Evolutionary conservation across 2,113 vertebrate genomes (phyloP).

Genomic region (Pterocles burchelli): DNA sequence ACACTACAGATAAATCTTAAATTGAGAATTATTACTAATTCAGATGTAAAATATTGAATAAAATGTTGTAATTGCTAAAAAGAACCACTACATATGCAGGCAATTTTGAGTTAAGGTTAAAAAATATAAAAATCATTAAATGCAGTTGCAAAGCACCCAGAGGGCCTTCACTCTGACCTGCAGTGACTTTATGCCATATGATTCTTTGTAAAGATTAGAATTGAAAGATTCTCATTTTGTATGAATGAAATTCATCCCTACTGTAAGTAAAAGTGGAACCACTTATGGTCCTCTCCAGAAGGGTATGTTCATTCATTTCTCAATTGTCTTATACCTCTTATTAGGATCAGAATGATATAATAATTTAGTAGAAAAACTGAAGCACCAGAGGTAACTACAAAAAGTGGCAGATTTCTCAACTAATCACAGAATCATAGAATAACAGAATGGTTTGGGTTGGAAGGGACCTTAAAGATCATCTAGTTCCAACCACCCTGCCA

Average conservation of each 20-base stretch:
- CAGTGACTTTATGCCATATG: neutral
- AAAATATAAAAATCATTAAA: neutral
- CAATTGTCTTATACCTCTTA: neutral
- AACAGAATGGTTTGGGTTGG: too few species aligned
- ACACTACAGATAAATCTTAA: neutral
- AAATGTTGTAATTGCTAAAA: neutral
- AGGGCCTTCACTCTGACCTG: neutral
- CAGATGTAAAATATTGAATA: neutral
- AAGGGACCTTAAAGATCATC: too few species aligned
- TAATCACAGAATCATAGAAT: too few species aligned
- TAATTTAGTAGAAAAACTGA: neutral
- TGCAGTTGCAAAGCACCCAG: neutral
- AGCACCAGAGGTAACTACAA: neutral
- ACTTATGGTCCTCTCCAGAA: neutral
- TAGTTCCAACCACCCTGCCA: too few species aligned
- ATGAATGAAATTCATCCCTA: neutral
- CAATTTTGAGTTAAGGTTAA: neutral
- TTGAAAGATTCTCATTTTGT: neutral
- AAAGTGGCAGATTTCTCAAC: neutral
- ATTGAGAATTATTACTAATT: neutral
- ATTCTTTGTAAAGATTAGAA: neutral
- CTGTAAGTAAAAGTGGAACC: neutral
- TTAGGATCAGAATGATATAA: neutral
- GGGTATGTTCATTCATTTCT: neutral
- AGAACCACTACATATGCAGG: neutral